These are phyloP conservation scores for Lophotis ruficrista DNA, from an alignment of 2,113 vertebrate genomes.

Conservation along the genomic window DNA sequence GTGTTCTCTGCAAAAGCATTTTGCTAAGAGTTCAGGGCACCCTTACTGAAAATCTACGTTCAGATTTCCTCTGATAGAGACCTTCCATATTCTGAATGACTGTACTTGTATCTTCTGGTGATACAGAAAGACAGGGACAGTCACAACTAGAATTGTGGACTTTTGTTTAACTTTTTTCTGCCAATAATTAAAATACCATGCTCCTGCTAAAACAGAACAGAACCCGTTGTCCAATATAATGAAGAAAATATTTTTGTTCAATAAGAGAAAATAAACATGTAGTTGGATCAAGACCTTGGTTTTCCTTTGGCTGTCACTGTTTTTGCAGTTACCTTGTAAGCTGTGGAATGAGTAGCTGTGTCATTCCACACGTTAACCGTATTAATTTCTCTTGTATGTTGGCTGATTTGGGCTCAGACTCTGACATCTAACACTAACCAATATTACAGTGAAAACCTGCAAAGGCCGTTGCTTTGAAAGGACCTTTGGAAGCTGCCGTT, in stretches of 20 bases:
- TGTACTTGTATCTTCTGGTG: not conserved
- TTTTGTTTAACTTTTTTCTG: not conserved
- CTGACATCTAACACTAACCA: not conserved
- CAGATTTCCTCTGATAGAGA: not conserved
- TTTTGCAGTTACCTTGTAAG: not conserved
- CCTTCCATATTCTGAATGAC: not conserved
- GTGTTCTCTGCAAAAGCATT: not conserved
- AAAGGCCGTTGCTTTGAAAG: slow-evolving; percentile 84
- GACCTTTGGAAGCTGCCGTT: slow-evolving; percentile 83
- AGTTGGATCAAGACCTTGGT: not conserved
- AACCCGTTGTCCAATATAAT: not conserved
- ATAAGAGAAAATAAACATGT: not conserved
- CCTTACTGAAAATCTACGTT: not conserved
- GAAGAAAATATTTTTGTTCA: not conserved
- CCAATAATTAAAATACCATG: not conserved
- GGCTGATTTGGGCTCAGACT: not conserved
- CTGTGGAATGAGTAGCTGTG: not conserved
- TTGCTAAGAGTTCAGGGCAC: not conserved
- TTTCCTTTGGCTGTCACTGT: not conserved
- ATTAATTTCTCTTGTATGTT: not conserved
- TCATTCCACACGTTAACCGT: not conserved
- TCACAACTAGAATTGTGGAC: not conserved
- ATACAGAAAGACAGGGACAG: not conserved
- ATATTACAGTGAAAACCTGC: slow-evolving; percentile 82
- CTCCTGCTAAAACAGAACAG: not conserved